Base-by-base conservation (phyloP, 2,888 invertebrate genomes). In the Orgyia antiqua region DNA sequence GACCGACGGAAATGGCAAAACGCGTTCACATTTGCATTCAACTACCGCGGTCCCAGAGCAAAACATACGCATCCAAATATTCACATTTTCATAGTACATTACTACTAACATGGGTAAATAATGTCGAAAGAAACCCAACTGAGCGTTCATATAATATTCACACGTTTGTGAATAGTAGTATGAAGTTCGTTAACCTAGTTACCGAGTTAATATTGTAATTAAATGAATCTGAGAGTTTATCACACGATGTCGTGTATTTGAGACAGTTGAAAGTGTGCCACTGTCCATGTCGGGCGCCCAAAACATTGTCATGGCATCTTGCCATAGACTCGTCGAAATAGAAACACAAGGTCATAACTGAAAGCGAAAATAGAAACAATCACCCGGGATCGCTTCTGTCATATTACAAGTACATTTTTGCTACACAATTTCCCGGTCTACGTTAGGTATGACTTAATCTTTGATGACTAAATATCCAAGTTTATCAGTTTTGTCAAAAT, bases 151-250 rank as follows among this genome's bases (percentile, higher is more conserved):
- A 28, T 25, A 31, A 62, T 68, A 65, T 80, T 82, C 83, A 64
- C 84, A 83, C 79, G 75, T 68, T 68, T 51, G 62, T 58, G 56
- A 62, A 65, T 57, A 60, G 59, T 56, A 59, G 55, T 60, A 61
- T 66, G 60, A 69, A 73, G 86, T 89, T 72, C 82, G 78, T 88
- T 88, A 83, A 73, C 84, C 83, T 53, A 80, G 75, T 83, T 82
- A 73, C 73, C 70, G 70, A 61, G 62, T 67, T 78, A 66, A 65
- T 67, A 65, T 79, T 68, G 58, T 71, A 75, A 79, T 79, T 72
- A 74, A 75, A 62, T 56, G 62, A 65, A 55, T 58, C 62, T 53
- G 59, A 46, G 53, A 51, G 55, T 53, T 58, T 45, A 65, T 68
- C 59, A 62, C 58, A 59, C 54, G 57, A 56, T 46, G 46, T 46